A percentile compares a stretch with the other conserved stretches of the same genome.
phyloP scores from a whole-genome alignment of 2,113 vertebrate genomes.

The Recurvirostra avosetta region DNA sequence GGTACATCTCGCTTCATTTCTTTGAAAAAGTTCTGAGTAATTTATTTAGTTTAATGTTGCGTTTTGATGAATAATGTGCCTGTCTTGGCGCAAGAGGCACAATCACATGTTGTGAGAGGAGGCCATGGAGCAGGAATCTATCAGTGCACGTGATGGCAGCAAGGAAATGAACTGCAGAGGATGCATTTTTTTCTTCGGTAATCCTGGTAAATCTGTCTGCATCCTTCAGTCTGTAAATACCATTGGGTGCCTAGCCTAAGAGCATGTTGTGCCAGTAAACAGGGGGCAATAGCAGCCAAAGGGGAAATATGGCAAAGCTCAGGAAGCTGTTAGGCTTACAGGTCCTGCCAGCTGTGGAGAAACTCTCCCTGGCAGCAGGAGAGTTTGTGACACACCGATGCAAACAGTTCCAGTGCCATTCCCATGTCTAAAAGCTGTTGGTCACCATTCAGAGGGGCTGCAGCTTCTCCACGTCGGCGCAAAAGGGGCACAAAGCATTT shows the following conservation, averaged over 20 bases:
- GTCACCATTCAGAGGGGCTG: neutral
- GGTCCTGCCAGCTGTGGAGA: neutral
- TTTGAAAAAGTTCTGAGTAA: neutral
- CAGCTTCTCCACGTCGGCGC: accelerated
- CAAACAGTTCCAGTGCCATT: neutral
- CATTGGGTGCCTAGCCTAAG: neutral
- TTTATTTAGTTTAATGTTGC: neutral
- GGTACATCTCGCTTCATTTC: neutral
- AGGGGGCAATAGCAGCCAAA: neutral
- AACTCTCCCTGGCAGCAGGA: neutral
- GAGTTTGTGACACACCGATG: neutral
- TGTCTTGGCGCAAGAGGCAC: neutral
- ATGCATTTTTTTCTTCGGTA: neutral
- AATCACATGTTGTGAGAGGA: neutral
- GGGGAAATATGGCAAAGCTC: neutral
- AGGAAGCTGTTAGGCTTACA: neutral
- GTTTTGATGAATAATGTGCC: neutral
- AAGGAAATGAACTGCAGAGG: neutral
- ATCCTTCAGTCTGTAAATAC: neutral
- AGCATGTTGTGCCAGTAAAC: neutral
- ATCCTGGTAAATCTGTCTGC: neutral
- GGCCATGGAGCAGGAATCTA: neutral
- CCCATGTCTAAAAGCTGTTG: neutral
- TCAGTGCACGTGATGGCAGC: neutral
- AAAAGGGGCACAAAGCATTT: neutral